Base-by-base conservation (phyloP, 2,113 vertebrate genomes). In the Malurus elegans region DNA sequence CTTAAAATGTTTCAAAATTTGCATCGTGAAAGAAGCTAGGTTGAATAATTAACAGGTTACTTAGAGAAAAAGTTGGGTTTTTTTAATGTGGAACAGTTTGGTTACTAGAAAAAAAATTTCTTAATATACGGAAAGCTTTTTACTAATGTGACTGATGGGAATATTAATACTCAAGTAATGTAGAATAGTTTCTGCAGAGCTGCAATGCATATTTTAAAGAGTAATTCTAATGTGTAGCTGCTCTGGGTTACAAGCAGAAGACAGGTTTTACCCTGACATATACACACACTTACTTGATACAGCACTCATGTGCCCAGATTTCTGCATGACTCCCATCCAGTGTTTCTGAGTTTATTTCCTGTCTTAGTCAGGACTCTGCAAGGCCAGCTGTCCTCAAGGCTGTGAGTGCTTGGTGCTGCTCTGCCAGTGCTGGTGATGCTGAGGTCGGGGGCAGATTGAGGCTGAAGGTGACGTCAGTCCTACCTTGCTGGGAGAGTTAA, bases 401-500 rank as follows among this genome's bases (percentile, higher is more conserved):
- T 71, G 45, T 1, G 29, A 65, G 67, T 2, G 8, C 28, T 4
- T 26, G 57, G 51, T 67, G 34, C 66, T 56, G 56, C 73, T 66
- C 40, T 12, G 24, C n/a, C 32, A 2, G 56, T 10, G 69, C 61
- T 65, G 73, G 53, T 19, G 74, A 87, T 64, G 53, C 47, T 42
- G 81, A 95, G 89, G 79, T 91, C 78, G 92, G 96, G 64, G 90
- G 65, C 86, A 93, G 97, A 98, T 97, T 97, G 97, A 98, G 96
- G 96, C 97, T 97, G 97, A 80, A 93, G 64, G 97, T 97, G 96
- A 98, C 93, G 92, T 98, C 97, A 98, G 95, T 78, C 82, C 88
- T 95, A 97, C 97, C 97, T 98, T 97, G 96, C 96, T 82, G 74
- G 18, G 91, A 97, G 94, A 96, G 97, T 98, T 98, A 98, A 97